phyloP scores from a whole-genome alignment of 2,113 vertebrate genomes.

The Syngnathus scovelli region DNA sequence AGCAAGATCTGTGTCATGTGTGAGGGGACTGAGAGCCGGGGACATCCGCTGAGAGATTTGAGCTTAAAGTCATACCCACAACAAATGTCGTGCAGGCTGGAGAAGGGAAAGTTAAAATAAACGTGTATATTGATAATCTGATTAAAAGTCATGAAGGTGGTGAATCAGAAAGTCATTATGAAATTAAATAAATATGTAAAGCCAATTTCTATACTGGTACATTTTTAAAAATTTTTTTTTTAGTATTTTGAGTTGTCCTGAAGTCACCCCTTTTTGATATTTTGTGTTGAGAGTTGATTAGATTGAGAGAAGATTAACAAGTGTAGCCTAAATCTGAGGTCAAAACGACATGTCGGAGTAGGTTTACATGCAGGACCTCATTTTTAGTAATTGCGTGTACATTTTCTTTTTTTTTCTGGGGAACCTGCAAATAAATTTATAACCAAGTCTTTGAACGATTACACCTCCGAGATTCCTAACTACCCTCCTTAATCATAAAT shows the following conservation, averaged over 20 bases:
- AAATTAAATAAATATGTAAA: neutral
- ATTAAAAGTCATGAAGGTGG: neutral
- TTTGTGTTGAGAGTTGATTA: too few relatives aligned
- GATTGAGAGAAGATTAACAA: too few relatives aligned
- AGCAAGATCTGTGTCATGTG: slow-evolving; percentile 35
- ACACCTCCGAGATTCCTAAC: neutral
- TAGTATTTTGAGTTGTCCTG: too few relatives aligned
- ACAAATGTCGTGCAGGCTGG: neutral
- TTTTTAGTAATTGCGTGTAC: too few relatives aligned
- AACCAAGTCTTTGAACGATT: neutral
- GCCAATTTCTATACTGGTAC: neutral
- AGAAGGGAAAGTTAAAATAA: neutral
- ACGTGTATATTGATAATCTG: neutral
- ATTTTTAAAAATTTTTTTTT: neutral
- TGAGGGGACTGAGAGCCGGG: slow-evolving; percentile 28
- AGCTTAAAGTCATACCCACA: slow-evolving; percentile 8
- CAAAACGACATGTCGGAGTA: too few relatives aligned
- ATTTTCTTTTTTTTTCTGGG: neutral
- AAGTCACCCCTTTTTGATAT: too few relatives aligned
- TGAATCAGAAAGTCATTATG: neutral
- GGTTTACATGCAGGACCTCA: too few relatives aligned
- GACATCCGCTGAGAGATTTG: slow-evolving; percentile 1
- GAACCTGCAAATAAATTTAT: neutral
- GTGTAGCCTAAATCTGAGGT: too few relatives aligned
- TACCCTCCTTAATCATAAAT: neutral